These are phyloP conservation scores for Bubalus kerabau DNA, from an alignment of 2,113 vertebrate species.

Conservation along the genomic window DNA sequence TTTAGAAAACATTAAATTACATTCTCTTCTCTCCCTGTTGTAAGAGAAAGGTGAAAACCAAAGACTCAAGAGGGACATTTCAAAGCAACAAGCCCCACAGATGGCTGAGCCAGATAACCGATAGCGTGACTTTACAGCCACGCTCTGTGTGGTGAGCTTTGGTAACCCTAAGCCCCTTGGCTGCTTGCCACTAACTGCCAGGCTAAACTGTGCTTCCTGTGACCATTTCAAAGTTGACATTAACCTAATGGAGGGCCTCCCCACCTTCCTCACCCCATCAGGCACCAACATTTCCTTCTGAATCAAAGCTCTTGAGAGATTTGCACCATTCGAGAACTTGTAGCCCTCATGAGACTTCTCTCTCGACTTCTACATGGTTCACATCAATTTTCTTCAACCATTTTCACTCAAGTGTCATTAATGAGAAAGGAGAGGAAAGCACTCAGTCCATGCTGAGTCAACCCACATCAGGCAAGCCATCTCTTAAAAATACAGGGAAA, in stretches of 20 bases:
- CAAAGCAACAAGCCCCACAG: conserved; percentile 35
- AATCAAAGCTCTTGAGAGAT: neutral
- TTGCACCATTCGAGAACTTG: neutral
- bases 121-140: neutral
- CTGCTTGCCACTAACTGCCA: conserved; percentile 1
- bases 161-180: neutral
- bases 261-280: neutral
- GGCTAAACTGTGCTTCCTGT: neutral
- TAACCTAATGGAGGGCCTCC: neutral
- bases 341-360: neutral
- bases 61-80: conserved; percentile 2
- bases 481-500: neutral
- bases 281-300: neutral
- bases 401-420: neutral
- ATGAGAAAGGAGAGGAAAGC: neutral
- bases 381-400: neutral
- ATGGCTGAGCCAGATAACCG: conserved; percentile 35
- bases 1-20: neutral
- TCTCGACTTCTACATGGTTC: neutral
- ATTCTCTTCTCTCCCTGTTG: neutral
- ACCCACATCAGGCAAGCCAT: neutral
- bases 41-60: conserved; percentile 36
- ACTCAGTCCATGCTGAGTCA: neutral
- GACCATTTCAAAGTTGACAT: neutral
- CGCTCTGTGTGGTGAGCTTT: neutral